Conservation (phyloP, 2,888 invertebrate species). For the Andrena chrysosceles region DNA sequence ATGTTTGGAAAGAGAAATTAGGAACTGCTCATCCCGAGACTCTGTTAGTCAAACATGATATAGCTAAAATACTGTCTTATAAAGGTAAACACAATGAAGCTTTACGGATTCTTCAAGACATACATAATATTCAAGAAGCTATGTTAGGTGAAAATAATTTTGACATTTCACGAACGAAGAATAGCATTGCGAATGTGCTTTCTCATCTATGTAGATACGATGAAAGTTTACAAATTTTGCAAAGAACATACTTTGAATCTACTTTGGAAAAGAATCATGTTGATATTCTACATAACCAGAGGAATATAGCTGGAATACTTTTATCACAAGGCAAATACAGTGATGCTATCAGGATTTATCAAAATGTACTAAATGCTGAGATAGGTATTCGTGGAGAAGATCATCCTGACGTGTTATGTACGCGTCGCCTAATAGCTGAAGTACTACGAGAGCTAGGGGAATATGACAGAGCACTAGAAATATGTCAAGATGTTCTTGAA, state of each 20-base stretch:
- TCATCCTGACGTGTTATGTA: not conserved
- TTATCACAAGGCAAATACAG: not conserved
- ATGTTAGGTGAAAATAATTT: too few relatives aligned
- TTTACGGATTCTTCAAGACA: not conserved
- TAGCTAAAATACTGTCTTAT: not conserved
- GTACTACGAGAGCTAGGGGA: not conserved
- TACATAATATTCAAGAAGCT: too few relatives aligned
- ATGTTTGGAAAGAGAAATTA: not conserved
- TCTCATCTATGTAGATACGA: not conserved
- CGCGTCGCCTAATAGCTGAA: not conserved
- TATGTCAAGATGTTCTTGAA: not conserved
- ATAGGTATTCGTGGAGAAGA: not conserved
- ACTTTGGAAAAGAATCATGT: not conserved
- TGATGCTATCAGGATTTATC: not conserved
- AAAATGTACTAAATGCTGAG: not conserved
- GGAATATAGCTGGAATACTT: not conserved
- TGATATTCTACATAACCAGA: rapidly evolving
- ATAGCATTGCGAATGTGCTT: not conserved
- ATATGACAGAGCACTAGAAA: not conserved
- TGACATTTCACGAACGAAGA: rapidly evolving
- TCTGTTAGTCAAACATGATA: not conserved
- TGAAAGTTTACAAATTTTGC: not conserved
- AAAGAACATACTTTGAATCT: not conserved
- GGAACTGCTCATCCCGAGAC: not conserved
- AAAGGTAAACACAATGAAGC: not conserved